Base-by-base conservation (phyloP, 64 coral and sea anemone genomes). In the Astreopora myriophthalma region DNA sequence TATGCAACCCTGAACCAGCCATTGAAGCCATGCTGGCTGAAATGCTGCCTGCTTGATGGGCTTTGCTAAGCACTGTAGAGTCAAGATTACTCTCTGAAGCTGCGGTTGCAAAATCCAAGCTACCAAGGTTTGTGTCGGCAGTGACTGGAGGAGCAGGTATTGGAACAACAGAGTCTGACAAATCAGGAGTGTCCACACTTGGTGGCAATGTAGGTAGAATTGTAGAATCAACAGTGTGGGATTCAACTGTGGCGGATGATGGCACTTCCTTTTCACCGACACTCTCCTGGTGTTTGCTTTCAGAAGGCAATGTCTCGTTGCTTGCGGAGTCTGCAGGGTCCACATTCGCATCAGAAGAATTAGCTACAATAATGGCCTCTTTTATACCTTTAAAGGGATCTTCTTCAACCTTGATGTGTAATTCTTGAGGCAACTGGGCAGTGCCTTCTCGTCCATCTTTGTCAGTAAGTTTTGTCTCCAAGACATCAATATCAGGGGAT, bases 381-480 rank as follows among this genome's bases (percentile, higher is more conserved):
- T 40, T 24, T 0, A 25, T 16, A 80, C 20, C 28, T 37, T 31
- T 19, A 10, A 25, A 6, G 12, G 30, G 9, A 22, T 63, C 34
- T 62, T 80, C 20, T 57, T 65, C 57, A 24, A 25, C 5, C 20
- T 64, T 64, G 25, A 36, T 23, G 31, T 51, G 75, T 19, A 52
- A 22, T 65, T 37, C 55, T 36, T 98, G 80, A 40, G 85, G 96
- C 49, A 80, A 34, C 6, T 92, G 93, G 28, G 96, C 96, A 6
- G 93, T 98, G 2, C 89, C 96, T 75, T 98, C 96, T 35, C 92
- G 92, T 42, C 86, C 87, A 25, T 80, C 55, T 14, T 87, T 91
- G 61, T 98, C 96, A 39, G 92, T 71, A 31, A 98, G 66, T 74
- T 89, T 95, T 26, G 92, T 95, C 75, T 98, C 93, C 51, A 98